These are phyloP conservation scores for Corvus hawaiiensis DNA, from an alignment of 2,113 vertebrate species.

Conservation along the genomic window DNA sequence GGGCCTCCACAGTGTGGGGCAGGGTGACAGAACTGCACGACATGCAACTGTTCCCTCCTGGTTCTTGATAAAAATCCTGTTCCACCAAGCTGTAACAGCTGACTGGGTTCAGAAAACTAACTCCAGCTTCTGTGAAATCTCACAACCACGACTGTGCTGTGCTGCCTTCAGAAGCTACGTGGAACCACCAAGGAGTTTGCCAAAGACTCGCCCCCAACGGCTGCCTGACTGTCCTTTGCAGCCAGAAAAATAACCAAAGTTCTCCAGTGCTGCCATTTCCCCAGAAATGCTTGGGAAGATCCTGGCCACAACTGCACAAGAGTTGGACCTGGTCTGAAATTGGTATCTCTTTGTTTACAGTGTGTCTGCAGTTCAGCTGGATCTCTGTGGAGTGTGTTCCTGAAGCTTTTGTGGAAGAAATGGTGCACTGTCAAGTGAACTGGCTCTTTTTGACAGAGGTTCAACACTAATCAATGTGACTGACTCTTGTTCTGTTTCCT, in stretches of 20 bases:
- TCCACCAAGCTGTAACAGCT: background rate
- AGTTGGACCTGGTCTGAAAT: background rate
- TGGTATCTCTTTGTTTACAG: background rate
- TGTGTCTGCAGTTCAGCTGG: background rate
- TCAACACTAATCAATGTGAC: background rate
- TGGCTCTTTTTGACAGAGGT: background rate
- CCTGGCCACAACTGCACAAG: fast-evolving
- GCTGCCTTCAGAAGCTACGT: background rate
- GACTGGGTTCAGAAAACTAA: background rate
- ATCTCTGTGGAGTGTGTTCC: background rate
- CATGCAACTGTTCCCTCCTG: background rate
- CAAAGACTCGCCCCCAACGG: background rate
- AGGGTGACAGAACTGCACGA: fast-evolving
- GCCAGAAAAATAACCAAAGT: slow-evolving; percentile 61
- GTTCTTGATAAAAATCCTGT: background rate
- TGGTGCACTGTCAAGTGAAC: background rate
- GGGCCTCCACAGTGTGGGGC: fast-evolving
- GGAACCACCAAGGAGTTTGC: slow-evolving; percentile 24
- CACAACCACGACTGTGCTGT: background rate
- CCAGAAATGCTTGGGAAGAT: background rate
- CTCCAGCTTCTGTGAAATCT: background rate
- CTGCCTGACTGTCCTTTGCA: slow-evolving; percentile 28
- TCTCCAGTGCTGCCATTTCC: slow-evolving; percentile 14
- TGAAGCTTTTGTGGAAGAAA: background rate
- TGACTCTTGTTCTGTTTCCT: slow-evolving; percentile 29